Percentiles rank a stretch among this genome's conserved stretches.
These are phyloP conservation scores for Camponotus vicinus DNA, from an alignment of 1,140 invertebrate species.

Conservation along the genomic window DNA sequence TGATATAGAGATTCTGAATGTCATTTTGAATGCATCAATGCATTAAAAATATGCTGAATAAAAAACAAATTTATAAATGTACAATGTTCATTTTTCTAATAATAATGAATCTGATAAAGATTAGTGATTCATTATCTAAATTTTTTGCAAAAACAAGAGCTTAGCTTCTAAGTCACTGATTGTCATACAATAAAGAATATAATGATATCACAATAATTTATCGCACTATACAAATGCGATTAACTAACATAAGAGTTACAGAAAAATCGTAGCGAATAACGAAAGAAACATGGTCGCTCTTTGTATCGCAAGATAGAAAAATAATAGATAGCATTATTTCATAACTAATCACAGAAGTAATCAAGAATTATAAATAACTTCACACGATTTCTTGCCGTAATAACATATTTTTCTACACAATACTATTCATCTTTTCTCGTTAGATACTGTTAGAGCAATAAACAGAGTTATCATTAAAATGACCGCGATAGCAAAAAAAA, in stretches of 20 bases:
- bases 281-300: not conserved
- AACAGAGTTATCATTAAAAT: constrained; percentile 18
- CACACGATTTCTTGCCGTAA: not conserved
- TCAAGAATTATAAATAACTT: not conserved
- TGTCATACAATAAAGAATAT: not conserved
- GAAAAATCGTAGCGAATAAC: not conserved
- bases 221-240: not conserved
- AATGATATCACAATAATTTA: not conserved
- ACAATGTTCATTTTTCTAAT: not conserved
- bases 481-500: constrained; percentile 3
- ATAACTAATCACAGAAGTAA: not conserved
- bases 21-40: not conserved
- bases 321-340: not conserved
- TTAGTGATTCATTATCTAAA: not conserved
- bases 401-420: not conserved
- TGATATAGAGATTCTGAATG: not conserved
- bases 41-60: not conserved
- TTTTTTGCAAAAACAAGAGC: not conserved
- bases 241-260: not conserved
- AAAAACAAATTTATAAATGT: not conserved
- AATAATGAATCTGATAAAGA: not conserved
- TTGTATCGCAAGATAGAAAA: not conserved
- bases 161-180: not conserved
- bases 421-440: constrained; percentile 5
- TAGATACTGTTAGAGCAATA: constrained; percentile 25